Conservation (phyloP, 2,797 vertebrate genomes). For the Anabacerthia variegaticeps region DNA sequence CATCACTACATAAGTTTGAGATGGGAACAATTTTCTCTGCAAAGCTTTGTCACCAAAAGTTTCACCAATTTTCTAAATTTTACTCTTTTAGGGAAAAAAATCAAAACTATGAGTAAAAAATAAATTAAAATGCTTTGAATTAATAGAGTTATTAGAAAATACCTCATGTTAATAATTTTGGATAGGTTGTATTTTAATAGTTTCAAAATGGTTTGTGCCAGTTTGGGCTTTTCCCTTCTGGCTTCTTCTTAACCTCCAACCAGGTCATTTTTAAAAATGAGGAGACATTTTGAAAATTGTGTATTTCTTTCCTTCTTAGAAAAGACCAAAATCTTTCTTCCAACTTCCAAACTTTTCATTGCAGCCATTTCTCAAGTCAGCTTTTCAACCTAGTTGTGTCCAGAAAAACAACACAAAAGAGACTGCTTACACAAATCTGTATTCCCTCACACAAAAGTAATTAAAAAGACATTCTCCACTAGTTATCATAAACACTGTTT, state of each 20-base stretch:
- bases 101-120: background rate
- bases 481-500: conserved; percentile 30
- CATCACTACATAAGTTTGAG: background rate
- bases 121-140: background rate
- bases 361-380: background rate
- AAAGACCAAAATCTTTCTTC: background rate
- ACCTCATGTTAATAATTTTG: background rate
- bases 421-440: background rate
- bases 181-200: background rate
- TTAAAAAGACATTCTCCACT: conserved; percentile 6
- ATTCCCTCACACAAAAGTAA: background rate
- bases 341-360: background rate
- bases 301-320: background rate
- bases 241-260: background rate
- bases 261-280: background rate
- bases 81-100: background rate
- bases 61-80: background rate
- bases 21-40: background rate
- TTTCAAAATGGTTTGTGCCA: background rate
- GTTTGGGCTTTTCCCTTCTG: background rate
- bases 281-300: background rate
- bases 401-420: background rate
- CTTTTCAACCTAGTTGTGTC: background rate
- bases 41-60: background rate
- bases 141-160: background rate